These are phyloP conservation scores for Myopa testacea DNA, from an alignment of 2,888 invertebrate genomes.

Conservation along the genomic window DNA sequence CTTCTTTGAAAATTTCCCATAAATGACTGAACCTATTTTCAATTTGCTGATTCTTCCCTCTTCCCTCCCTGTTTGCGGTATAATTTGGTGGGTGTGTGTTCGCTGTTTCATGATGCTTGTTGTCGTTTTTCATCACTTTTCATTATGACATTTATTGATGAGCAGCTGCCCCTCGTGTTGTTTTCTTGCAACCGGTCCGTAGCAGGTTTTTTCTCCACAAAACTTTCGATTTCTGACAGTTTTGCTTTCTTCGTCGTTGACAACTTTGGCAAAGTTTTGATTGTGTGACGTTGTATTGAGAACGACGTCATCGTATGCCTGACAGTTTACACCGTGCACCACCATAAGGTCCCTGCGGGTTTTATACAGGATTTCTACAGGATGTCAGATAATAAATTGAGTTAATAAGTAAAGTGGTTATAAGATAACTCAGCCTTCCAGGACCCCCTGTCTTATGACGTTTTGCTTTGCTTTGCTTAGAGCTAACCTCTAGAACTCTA, in stretches of 20 bases:
- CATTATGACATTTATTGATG: constrained; percentile 34
- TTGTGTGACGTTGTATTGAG: neutral
- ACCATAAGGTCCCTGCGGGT: no score
- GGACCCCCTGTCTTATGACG: no score
- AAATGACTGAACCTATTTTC: neutral
- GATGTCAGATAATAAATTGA: no score
- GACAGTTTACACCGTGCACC: no score
- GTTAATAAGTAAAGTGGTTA: no score
- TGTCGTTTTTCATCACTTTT: neutral
- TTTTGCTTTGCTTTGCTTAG: no score
- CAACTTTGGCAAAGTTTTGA: constrained; percentile 2
- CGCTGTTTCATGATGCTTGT: neutral
- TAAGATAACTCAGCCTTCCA: no score
- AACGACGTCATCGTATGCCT: neutral
- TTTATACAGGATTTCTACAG: no score
- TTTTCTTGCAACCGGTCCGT: neutral
- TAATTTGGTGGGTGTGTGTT: no score
- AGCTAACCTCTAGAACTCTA: no score
- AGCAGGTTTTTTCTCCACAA: neutral
- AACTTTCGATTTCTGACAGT: constrained; percentile 1
- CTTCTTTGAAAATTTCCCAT: neutral
- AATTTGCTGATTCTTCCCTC: neutral
- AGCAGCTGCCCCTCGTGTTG: constrained; percentile 11
- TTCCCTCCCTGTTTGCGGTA: no score
- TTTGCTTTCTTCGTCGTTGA: neutral